phyloP scores from a whole-genome alignment of 1,140 invertebrate genomes.

The Drosophila sulfurigaster region DNA sequence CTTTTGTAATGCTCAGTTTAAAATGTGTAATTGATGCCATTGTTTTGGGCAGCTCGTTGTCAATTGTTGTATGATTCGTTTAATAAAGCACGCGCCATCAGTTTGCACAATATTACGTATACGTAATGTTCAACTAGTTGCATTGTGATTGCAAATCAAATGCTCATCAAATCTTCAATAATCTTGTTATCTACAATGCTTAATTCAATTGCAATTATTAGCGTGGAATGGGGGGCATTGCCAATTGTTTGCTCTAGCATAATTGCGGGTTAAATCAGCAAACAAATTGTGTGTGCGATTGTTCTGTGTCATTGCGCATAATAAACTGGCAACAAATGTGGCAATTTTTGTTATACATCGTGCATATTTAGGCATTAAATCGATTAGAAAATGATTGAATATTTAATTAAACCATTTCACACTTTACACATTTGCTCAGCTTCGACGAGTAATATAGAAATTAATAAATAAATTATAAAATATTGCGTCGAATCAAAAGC shows the following conservation, averaged over 20 bases:
- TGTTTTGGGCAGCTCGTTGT: conserved; percentile 5
- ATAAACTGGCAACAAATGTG: too few relatives aligned
- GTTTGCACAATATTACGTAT: conserved; percentile 1
- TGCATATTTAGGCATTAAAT: too few relatives aligned
- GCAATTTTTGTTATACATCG: too few relatives aligned
- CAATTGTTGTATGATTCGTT: conserved; percentile 7
- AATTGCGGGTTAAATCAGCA: neutral
- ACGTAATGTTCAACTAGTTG: neutral
- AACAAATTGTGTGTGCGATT: too few relatives aligned
- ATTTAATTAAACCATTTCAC: too few relatives aligned
- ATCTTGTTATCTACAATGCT: neutral
- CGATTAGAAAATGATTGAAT: too few relatives aligned
- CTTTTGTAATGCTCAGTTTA: conserved; percentile 32
- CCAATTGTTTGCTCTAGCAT: neutral
- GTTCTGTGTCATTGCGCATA: too few relatives aligned
- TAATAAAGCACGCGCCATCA: conserved; percentile 39
- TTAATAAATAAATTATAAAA: too few relatives aligned
- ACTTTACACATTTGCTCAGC: too few relatives aligned
- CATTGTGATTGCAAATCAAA: conserved; percentile 2
- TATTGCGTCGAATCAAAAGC: too few relatives aligned
- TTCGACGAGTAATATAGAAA: too few relatives aligned
- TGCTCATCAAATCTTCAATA: neutral
- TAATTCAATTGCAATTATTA: neutral
- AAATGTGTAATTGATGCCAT: conserved; percentile 21
- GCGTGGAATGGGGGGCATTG: too few relatives aligned